Percentiles rank a stretch among this genome's conserved stretches.
Evolutionary conservation across 2,888 invertebrate species (phyloP).

Genomic region (Drosophila borborema): DNA sequence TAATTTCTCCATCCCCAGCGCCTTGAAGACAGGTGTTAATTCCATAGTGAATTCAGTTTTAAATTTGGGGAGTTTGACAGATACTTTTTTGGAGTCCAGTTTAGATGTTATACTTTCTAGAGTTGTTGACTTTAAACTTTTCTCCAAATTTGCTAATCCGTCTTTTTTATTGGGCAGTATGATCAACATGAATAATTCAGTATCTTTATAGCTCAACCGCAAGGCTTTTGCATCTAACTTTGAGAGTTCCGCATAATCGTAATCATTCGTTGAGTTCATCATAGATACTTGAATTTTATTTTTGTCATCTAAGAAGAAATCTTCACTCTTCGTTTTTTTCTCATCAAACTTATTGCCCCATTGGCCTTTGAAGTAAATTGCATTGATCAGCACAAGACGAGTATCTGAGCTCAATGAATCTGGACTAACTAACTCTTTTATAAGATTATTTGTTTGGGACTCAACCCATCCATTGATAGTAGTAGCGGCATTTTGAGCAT

Average conservation of each 20-base stretch:
- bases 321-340: constrained; percentile 81
- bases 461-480: constrained; percentile 93
- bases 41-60: constrained; percentile 78
- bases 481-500: constrained; percentile 85
- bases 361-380: constrained; percentile 92
- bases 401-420: constrained; percentile 86
- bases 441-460: constrained; percentile 91
- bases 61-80: constrained; percentile 91
- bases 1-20: constrained; percentile 89
- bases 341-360: constrained; percentile 90
- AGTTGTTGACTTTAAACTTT: constrained; percentile 87
- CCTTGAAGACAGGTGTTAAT: constrained; percentile 22
- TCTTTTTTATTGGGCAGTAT: constrained; percentile 88
- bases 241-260: constrained; percentile 55
- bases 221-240: constrained; percentile 83
- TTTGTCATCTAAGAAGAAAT: constrained; percentile 88
- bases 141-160: constrained; percentile 88
- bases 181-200: constrained; percentile 90
- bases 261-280: constrained; percentile 87
- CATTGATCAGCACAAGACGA: constrained; percentile 91
- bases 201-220: constrained; percentile 89
- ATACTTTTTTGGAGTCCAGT: constrained; percentile 17
- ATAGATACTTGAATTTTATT: constrained; percentile 86
- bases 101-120: constrained; percentile 87
- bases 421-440: constrained; percentile 89